phyloP scores from a whole-genome alignment of 2,113 vertebrate genomes.

The Arvicanthis niloticus region DNA sequence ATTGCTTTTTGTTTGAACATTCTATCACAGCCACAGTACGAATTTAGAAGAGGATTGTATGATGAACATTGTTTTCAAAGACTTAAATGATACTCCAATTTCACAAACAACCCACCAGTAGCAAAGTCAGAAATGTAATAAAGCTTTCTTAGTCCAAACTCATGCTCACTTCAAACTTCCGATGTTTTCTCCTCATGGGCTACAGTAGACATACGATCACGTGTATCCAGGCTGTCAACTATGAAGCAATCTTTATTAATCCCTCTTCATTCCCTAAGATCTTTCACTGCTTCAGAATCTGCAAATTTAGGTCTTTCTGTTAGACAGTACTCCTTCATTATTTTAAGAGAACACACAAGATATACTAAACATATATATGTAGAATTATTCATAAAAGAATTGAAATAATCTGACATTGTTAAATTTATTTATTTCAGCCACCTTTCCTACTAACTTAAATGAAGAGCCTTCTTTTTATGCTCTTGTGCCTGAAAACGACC shows the following conservation, averaged over 20 bases:
- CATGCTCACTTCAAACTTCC: neutral
- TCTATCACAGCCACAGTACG: neutral
- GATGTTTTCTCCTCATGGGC: neutral
- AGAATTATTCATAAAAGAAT: neutral
- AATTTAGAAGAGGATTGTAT: too few species aligned
- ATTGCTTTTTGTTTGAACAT: neutral
- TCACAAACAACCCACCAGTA: neutral
- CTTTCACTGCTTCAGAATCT: neutral
- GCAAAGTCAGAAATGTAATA: neutral
- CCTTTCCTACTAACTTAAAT: neutral
- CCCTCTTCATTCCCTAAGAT: neutral
- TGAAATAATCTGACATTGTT: neutral
- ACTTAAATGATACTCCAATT: neutral
- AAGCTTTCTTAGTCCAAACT: neutral
- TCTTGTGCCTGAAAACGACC: constrained; percentile 17
- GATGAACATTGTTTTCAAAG: neutral
- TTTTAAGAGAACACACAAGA: neutral
- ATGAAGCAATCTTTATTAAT: neutral
- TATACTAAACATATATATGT: neutral
- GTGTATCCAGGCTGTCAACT: neutral
- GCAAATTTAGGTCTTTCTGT: neutral
- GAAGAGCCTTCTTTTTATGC: neutral
- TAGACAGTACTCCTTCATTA: neutral
- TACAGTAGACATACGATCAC: neutral
- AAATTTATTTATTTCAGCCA: neutral